Evolutionary conservation across 2,113 vertebrate genomes (phyloP), one percentile per base, ranked within the genome.

Genomic region (Monarcha castaneiventris): DNA sequence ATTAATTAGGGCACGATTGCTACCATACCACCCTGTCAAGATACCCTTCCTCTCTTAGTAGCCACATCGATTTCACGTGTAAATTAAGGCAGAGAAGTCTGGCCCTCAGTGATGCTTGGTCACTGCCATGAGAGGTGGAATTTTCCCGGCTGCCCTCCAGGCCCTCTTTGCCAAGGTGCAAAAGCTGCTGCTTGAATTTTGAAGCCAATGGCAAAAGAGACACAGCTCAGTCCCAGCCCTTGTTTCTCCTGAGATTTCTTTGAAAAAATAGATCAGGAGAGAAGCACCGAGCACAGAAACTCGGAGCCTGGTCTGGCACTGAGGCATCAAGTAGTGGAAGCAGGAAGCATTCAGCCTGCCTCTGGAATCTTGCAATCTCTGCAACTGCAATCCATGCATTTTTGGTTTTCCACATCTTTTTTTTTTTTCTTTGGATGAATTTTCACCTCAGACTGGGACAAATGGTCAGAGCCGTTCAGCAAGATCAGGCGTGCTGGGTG

Each of bases 271-370:
- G 11, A 43, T n/a, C n/a, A 29, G 39, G 62, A 51, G 52, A 33
- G 58, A 66, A 35, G 8, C 27, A 33, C 8, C 0, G 2, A 54
- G 37, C 33, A 23, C 25, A 35, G 52, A 8, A 43, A 27, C 39
- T 20, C 0, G 0, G 46, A 46, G 6, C 26, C 3, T 5, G 1
- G 9, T 16, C 33, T 73, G 58, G 10, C 48, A 44, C 71, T 0
- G 8, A 63, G 63, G 55, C 16, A 77, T 46, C 59, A 30, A 73
- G 72, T 10, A 21, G 20, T 62, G 16, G 63, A 77, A 80, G 21
- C 18, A 62, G 55, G 39, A 71, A 82, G 5, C 3, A 6, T 67
- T 67, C 1, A 0, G 37, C 17, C 67, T 66, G 41, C 8, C 17
- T 37, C 49, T 72, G 35, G 51, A 66, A 63, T 61, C 23, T 81